phyloP scores from a whole-genome alignment of 2,797 vertebrate species.

The Meda fulgida region DNA sequence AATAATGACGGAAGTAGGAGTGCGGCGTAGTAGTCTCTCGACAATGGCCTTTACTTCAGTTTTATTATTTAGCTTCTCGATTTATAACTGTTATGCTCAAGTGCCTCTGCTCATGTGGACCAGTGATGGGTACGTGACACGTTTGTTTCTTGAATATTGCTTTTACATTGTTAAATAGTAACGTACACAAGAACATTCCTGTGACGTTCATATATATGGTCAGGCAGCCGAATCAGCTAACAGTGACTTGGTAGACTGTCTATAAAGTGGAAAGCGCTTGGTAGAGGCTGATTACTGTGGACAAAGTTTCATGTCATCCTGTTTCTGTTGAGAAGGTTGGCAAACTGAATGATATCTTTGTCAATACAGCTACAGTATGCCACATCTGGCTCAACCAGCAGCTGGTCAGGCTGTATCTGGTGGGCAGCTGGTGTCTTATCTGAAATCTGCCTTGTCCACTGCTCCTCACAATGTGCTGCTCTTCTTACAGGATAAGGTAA shows the following conservation, averaged over 20 bases:
- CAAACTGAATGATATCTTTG: slow-evolving; percentile 5
- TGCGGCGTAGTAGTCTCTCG: background rate
- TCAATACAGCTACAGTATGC: slow-evolving; percentile 69
- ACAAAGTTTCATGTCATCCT: background rate
- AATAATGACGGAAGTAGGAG: slow-evolving; percentile 68
- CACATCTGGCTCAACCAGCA: slow-evolving; percentile 66
- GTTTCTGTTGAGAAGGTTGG: background rate
- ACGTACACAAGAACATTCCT: background rate
- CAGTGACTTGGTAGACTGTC: background rate
- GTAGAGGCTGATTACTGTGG: background rate
- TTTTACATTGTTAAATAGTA: background rate
- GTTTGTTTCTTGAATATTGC: background rate
- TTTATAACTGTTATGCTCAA: slow-evolving; percentile 69
- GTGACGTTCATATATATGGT: background rate
- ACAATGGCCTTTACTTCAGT: slow-evolving; percentile 53
- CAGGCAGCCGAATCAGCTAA: background rate
- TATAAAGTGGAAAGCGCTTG: background rate
- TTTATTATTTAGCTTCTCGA: slow-evolving; percentile 59
- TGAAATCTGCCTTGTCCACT: slow-evolving; percentile 76
- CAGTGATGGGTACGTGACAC: slow-evolving; percentile 77
- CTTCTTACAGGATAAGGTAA: slow-evolving; percentile 89
- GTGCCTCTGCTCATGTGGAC: slow-evolving; percentile 88
- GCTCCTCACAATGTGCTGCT: slow-evolving; percentile 83
- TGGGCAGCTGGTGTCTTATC: slow-evolving; percentile 76
- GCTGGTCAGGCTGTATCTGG: slow-evolving; percentile 83